Base-by-base conservation (phyloP, 1,140 invertebrate genomes). In the Eupristina koningsbergeri region DNA sequence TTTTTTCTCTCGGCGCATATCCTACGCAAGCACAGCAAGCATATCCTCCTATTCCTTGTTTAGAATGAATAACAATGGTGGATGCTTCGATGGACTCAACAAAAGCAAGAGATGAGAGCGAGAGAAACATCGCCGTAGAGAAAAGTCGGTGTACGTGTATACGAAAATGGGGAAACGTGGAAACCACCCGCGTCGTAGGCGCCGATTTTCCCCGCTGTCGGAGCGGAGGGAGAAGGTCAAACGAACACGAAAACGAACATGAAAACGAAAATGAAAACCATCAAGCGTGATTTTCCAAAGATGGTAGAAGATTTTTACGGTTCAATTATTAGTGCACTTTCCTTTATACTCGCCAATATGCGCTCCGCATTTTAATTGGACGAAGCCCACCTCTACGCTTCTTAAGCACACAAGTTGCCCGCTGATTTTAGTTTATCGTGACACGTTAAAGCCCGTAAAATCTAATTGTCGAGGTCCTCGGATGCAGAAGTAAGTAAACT, bases 181-280 rank as follows among this genome's bases (percentile, higher is more conserved):
- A 84, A 84, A 80, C 83, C 77, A 80, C 83, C 83, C 83, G 77
- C 76, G 64, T 80, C 13, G 69, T 58, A 74, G 58, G 77, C 75
- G 76, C 76, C 75, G 50, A 79, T 79, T 83, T 83, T 83, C 53
- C n/a, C 36, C 41, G 53, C 22, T 50, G 34, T 29, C 50, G 41
- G 5, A 26, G 41, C 29, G 79, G 39, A 67, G 50, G 22, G 17
- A 39, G 2, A 34, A 13, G 34, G n/a, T 36, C 17, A 34, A 31
- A 26, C 39, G 0, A 19, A 34, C 13, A 53, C 31, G 34, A 45
- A 76, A 76, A 5, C 6, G 58, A 58, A 61, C 7, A 61, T 64
- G 26, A 64, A 78, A 19, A 58, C 41, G 41, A 45, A 45, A 45
- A 45, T 5, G 26, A 64, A 78, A 19, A 58, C 53, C 36, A 39